Evolutionary conservation across 2,113 vertebrate genomes (phyloP).

Genomic region (Ophthalmolycus amberensis): DNA sequence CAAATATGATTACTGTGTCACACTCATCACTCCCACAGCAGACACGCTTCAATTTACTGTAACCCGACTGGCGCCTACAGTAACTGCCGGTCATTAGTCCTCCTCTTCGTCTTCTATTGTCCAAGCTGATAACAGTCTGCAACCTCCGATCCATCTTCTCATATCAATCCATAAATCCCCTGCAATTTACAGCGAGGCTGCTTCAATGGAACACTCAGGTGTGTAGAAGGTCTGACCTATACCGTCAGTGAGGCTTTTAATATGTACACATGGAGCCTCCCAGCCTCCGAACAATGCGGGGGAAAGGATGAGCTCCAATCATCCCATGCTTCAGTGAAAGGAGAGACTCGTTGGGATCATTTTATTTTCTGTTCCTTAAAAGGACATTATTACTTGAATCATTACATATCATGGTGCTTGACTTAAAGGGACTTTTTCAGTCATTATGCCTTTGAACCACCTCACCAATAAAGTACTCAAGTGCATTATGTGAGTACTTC

Average conservation of each 20-base stretch:
- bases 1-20: neutral
- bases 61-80: neutral
- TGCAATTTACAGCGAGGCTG: neutral
- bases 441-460: constrained; percentile 54
- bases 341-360: constrained; percentile 38
- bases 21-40: neutral
- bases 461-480: constrained; percentile 38
- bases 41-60: neutral
- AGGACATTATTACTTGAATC: constrained; percentile 52
- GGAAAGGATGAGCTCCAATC: constrained; percentile 38
- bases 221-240: neutral
- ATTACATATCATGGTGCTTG: constrained; percentile 46
- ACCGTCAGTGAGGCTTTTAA: neutral
- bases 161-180: constrained; percentile 2
- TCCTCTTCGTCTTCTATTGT: neutral
- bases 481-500: constrained; percentile 13
- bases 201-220: neutral
- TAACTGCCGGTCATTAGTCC: neutral
- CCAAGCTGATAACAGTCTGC: neutral
- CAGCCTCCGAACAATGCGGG: constrained; percentile 24
- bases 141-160: neutral
- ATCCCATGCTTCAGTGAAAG: constrained; percentile 48
- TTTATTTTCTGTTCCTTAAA: constrained; percentile 42
- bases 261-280: neutral
- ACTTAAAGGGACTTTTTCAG: constrained; percentile 42